Percentiles rank a stretch among this genome's conserved stretches.
These are phyloP conservation scores for Metalampra italica DNA, from an alignment of 2,888 invertebrate species.

Conservation along the genomic window DNA sequence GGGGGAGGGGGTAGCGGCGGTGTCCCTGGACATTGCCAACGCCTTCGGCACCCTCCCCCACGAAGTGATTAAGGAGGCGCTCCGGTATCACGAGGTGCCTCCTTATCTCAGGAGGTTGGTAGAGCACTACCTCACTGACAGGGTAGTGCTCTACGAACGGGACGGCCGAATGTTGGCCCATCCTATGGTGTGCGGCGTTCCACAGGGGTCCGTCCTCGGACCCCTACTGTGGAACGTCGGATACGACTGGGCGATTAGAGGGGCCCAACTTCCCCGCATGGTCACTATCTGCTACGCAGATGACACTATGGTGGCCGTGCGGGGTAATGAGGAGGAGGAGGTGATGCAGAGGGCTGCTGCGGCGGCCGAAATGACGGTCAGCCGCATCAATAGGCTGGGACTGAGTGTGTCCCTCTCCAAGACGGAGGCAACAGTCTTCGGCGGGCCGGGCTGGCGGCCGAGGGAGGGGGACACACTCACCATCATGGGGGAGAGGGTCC, in stretches of 20 bases:
- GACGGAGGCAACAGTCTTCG: background rate
- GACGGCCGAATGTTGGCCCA: no score
- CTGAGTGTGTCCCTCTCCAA: background rate
- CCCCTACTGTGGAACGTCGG: slow-evolving; percentile 21
- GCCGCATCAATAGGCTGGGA: background rate
- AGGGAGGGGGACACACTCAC: background rate
- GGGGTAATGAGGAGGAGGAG: no score
- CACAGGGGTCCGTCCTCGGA: slow-evolving; percentile 17
- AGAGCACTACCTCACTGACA: background rate
- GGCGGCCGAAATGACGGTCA: no score
- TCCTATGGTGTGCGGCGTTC: slow-evolving; percentile 11
- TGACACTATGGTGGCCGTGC: no score
- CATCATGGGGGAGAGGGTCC: background rate
- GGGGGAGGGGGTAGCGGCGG: background rate
- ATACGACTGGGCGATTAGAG: slow-evolving; percentile 1
- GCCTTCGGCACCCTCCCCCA: background rate
- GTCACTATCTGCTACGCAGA: no score
- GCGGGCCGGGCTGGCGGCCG: background rate
- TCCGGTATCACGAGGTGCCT: background rate
- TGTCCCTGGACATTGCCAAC: background rate
- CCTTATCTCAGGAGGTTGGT: background rate
- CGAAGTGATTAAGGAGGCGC: background rate
- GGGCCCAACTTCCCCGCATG: no score
- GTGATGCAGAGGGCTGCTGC: no score
- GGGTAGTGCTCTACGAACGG: background rate